Percentiles rank a stretch among this genome's conserved stretches.
These are phyloP conservation scores for Cotesia typhae DNA, from an alignment of 1,140 invertebrate genomes.

Conservation along the genomic window DNA sequence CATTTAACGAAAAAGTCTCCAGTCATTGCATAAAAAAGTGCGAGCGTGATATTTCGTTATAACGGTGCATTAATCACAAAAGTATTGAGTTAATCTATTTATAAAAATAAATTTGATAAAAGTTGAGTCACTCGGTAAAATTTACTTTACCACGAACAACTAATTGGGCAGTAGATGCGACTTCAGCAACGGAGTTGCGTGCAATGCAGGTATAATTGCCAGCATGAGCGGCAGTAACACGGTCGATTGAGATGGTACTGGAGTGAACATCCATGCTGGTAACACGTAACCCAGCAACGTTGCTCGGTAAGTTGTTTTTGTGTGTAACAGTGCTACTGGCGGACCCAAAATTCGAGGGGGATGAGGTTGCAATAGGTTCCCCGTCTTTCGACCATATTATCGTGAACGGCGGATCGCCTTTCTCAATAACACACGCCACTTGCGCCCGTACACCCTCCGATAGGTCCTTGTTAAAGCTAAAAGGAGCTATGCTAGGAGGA, in stretches of 20 bases:
- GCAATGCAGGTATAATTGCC: conserved; percentile 92
- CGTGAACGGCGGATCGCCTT: conserved; percentile 91
- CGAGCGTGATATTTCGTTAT: not conserved
- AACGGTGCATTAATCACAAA: not conserved
- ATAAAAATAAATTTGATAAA: not conserved
- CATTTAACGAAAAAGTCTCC: conserved; percentile 2
- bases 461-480: conserved; percentile 68
- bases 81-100: not conserved
- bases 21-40: not conserved
- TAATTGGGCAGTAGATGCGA: conserved; percentile 69
- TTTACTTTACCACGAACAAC: conserved; percentile 74
- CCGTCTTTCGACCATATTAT: conserved; percentile 88
- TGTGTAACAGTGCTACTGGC: conserved; percentile 40
- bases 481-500: conserved; percentile 87
- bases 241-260: conserved; percentile 87
- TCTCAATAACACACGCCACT: conserved; percentile 92
- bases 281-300: conserved; percentile 55
- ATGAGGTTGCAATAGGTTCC: conserved; percentile 66
- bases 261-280: conserved; percentile 83
- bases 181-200: conserved; percentile 82
- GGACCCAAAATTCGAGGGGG: conserved; percentile 64
- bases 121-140: conserved; percentile 12
- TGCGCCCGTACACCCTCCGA: conserved; percentile 91
- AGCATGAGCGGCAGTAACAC: conserved; percentile 82
- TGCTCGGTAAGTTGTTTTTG: conserved; percentile 44